Base-by-base conservation (phyloP, 2,113 vertebrate species). In the Pteronura brasiliensis region DNA sequence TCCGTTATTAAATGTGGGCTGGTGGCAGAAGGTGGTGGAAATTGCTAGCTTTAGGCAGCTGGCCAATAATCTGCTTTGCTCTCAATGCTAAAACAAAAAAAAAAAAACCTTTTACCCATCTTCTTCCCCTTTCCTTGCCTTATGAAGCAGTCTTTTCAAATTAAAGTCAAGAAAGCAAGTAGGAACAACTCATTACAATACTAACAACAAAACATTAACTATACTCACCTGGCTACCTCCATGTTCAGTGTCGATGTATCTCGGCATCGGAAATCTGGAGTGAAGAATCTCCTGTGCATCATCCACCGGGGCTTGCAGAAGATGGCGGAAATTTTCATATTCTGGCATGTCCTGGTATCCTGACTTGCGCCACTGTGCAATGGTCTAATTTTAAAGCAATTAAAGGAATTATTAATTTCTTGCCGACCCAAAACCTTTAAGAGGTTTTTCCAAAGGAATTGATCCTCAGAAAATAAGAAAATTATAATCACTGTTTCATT, bases 261-360 rank as follows among this genome's bases (percentile, higher is more conserved):
- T 98, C 0, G 99, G 99, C 99, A 99, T 99, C 31, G 99, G 99
- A 98, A 99, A 99, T 59, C 99, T 99, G 27, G 99, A 99, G 97
- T 99, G 99, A 84, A 99, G 99, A 97, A 99, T 99, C 99, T 99
- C 99, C 97, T 99, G 99, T 2, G 99, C 99, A 20, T 99, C 99
- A 8, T 99, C 99, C 77, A 99, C 97, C 0, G 99, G 99, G 65
- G 99, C 99, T 98, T 99, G 99, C 0, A 99, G 99, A 57, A 99
- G 99, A 94, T 99, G 99, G 67, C 99, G 99, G 96, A 99, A 99
- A 96, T 99, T 99, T 94, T 99, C 99, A 86, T 99, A 99, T 96
- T 99, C 99, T 0, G 99, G 98, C 99, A 99, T 99, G 25, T 99
- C 99, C 95, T 99, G 99, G 88, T 99, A 99, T 23, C 99, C 99